Conservation (phyloP, 2,888 invertebrate genomes). For the Dorcus hopei region DNA sequence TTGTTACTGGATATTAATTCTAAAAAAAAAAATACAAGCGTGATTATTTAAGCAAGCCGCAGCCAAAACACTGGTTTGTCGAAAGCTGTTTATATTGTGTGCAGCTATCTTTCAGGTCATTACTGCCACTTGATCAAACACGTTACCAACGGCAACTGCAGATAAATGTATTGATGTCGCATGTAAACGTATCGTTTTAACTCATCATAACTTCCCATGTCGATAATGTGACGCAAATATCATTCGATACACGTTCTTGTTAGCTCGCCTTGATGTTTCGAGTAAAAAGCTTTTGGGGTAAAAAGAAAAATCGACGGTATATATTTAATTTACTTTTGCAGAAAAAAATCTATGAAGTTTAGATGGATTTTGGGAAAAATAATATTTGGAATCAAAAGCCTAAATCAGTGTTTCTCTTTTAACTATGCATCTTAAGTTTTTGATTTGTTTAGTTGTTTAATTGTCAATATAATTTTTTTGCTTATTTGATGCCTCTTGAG, state of each 20-base stretch:
- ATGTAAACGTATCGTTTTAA: conserved; percentile 20
- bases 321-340: too few species aligned
- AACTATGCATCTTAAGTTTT: too few species aligned
- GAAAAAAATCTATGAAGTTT: too few species aligned
- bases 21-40: background rate
- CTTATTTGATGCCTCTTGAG: too few species aligned
- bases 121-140: conserved; percentile 31
- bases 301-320: too few species aligned
- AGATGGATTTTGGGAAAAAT: too few species aligned
- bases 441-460: too few species aligned
- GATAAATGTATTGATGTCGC: conserved; percentile 30
- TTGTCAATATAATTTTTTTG: too few species aligned
- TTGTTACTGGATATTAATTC: too few species aligned
- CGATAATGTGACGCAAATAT: conserved; percentile 18
- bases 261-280: background rate
- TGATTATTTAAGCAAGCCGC: background rate
- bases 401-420: too few species aligned
- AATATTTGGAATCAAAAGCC: too few species aligned
- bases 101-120: conserved; percentile 28
- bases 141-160: conserved; percentile 30
- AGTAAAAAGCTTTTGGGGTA: too few species aligned
- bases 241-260: background rate
- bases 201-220: conserved; percentile 20
- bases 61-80: conserved; percentile 7
- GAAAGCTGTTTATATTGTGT: conserved; percentile 16